Base-by-base conservation (phyloP, 2,888 invertebrate genomes). In the Arge pagana region DNA sequence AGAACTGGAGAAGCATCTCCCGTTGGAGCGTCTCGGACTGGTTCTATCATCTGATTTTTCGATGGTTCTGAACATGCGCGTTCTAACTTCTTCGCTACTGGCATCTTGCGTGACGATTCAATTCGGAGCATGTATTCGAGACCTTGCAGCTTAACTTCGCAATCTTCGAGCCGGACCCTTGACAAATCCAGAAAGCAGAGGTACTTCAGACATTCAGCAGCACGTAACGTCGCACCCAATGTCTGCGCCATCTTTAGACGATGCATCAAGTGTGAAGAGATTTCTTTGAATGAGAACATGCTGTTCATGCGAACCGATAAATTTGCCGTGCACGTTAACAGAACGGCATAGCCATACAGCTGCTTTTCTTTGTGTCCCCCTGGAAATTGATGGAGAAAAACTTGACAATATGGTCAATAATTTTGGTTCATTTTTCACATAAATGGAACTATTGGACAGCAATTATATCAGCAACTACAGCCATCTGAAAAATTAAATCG, bases 131-230 rank as follows among this genome's bases (percentile, higher is more conserved):
- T 70, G 19, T 68, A 62, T 41, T 76, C 75, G 3, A 76, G 57
- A 2, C 70, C 68, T 36, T 70, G 69, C 3, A 76, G 57, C 21
- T 71, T 70, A 1, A 70, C 64, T 31, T 74, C 73, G 42, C 74
- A 74, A 23, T 71, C 67, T 3, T 65, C 63, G 10, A 70, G 10
- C 13, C 67, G 58, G 0, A 54, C 57, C 4, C 71, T 66, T 0
- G 68, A 63, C 1, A 76, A 48, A 50, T 74, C 74, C 5, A 76
- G 62, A 24, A 66, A 66, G 41, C 72, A 70, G 0, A 72, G 39
- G 15, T 61, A 64, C 50, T 75, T 76, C 5, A 76, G 49, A 15
- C 67, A 57, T 26, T 69, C 68, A 1, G 69, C 74, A 3, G 68
- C 62, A 11, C 71, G 62, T n/a, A 71, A 36, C 1, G 67, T 63